A percentile compares a stretch with the other conserved stretches of the same genome.
Evolutionary conservation across 2,888 invertebrate genomes (phyloP).

Genomic region (Nemotelus nigrinus): DNA sequence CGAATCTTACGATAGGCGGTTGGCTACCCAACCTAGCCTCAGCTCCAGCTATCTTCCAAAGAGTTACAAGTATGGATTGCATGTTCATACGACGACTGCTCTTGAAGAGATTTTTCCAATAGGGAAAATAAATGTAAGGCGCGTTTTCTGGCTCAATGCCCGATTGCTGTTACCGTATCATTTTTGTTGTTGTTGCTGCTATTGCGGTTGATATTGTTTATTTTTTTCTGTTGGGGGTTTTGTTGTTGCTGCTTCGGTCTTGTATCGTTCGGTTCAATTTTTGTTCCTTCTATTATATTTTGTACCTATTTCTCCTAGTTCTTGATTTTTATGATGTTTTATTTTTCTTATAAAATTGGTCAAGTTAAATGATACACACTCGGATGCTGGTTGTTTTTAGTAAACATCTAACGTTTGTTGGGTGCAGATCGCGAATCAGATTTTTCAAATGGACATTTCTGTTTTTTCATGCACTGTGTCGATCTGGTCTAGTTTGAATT

Average conservation of each 20-base stretch:
- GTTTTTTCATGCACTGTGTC: neutral
- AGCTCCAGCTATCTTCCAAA: slow-evolving; percentile 20
- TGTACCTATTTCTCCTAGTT: slow-evolving; percentile 17
- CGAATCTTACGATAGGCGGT: too few relatives aligned
- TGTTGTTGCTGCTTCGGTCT: too few relatives aligned
- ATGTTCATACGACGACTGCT: slow-evolving; percentile 14
- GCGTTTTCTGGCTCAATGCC: neutral
- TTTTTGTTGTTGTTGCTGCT: neutral
- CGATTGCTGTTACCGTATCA: neutral
- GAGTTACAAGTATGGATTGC: slow-evolving; percentile 42
- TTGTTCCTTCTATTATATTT: neutral
- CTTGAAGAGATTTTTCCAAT: slow-evolving; percentile 40
- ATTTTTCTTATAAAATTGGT: slow-evolving; percentile 47
- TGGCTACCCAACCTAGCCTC: too few relatives aligned
- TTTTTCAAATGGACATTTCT: neutral
- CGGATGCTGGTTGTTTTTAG: slow-evolving; percentile 50
- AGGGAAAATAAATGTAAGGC: slow-evolving; percentile 34
- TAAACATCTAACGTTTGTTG: slow-evolving; percentile 54
- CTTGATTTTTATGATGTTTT: slow-evolving; percentile 22
- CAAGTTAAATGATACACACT: slow-evolving; percentile 50
- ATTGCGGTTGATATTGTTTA: too few relatives aligned
- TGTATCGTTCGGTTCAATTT: too few relatives aligned
- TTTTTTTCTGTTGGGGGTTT: too few relatives aligned
- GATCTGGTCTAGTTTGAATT: slow-evolving; percentile 13
- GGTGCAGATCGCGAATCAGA: slow-evolving; percentile 53